phyloP scores from a whole-genome alignment of 1,140 invertebrate genomes.

The Notospermus geniculatus region DNA sequence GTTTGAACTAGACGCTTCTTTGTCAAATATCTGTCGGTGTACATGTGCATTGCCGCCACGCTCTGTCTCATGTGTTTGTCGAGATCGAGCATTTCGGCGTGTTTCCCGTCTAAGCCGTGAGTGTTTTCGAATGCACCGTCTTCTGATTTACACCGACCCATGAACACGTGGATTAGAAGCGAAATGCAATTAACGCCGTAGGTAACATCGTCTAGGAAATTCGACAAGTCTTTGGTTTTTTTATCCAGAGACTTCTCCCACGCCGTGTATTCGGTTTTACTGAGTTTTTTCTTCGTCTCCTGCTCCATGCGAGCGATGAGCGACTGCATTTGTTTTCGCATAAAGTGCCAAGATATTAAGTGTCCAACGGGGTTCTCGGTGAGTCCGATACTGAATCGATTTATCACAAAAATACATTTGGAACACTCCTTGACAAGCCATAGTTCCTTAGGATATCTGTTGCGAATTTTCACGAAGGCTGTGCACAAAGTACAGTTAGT shows the following conservation, averaged over 20 bases:
- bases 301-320: not conserved
- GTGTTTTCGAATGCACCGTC: constrained; percentile 7
- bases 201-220: not conserved
- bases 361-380: not conserved
- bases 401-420: constrained; percentile 9
- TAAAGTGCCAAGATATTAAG: constrained; percentile 1
- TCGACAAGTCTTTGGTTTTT: constrained; percentile 3
- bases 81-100: constrained; percentile 9
- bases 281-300: constrained; percentile 11
- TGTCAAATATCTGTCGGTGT: constrained; percentile 8
- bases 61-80: constrained; percentile 8
- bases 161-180: constrained; percentile 6
- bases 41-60: constrained; percentile 7
- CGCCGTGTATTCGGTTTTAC: not conserved
- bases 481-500: constrained; percentile 7
- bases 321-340: constrained; percentile 2
- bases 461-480: constrained; percentile 3
- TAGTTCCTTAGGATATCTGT: constrained; percentile 4
- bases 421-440: constrained; percentile 4
- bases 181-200: constrained; percentile 5
- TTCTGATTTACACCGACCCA: constrained; percentile 5
- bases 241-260: constrained; percentile 2
- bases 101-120: constrained; percentile 4
- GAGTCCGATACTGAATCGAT: constrained; percentile 7
- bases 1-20: constrained; percentile 6